Conservation (phyloP, 2,797 vertebrate genomes). For the Halcyon chelicuti region DNA sequence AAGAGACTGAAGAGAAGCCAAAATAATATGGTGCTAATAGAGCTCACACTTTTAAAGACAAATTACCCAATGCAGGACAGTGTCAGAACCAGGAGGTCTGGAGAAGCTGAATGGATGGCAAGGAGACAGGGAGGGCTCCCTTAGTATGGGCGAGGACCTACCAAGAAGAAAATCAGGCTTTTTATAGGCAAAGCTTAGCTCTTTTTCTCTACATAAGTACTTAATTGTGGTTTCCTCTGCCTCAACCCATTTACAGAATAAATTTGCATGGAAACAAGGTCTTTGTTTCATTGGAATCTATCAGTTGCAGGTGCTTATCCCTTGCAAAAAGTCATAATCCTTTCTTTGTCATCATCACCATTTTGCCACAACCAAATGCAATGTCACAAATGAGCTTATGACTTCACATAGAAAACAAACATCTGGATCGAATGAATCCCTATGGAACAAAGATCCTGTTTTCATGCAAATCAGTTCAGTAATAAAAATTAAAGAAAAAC, state of each 20-base stretch:
- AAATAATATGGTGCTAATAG: not conserved
- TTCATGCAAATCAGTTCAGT: constrained; percentile 44
- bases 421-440: constrained; percentile 41
- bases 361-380: not conserved
- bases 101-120: not conserved
- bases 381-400: constrained; percentile 21
- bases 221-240: not conserved
- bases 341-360: not conserved
- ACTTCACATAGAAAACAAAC: constrained; percentile 17
- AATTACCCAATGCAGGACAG: not conserved
- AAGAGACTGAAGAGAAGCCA: not conserved
- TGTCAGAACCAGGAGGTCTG: not conserved
- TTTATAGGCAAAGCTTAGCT: not conserved
- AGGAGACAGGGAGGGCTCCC: not conserved
- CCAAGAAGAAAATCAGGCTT: not conserved
- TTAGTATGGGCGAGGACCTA: not conserved
- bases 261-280: not conserved
- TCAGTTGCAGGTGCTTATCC: not conserved
- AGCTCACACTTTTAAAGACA: not conserved
- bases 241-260: not conserved
- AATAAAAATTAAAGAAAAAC: constrained; percentile 52
- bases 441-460: not conserved
- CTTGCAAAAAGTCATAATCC: constrained; percentile 1
- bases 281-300: not conserved
- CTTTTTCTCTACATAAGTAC: not conserved